phyloP scores from a whole-genome alignment of 2,888 invertebrate genomes.

The Drosophila paramelanica region DNA sequence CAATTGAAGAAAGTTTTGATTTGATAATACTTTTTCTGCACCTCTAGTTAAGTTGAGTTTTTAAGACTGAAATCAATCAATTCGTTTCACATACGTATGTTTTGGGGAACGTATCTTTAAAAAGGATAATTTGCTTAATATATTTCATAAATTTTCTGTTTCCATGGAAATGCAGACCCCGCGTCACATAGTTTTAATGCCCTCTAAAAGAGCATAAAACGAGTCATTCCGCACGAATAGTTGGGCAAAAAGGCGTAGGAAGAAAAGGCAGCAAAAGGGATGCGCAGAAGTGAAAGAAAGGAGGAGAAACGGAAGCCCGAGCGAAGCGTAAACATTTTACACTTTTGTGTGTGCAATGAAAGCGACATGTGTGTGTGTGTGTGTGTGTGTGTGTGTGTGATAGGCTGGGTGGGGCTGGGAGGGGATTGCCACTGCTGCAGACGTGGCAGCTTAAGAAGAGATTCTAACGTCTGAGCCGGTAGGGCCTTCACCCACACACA shows the following conservation, averaged over 20 bases:
- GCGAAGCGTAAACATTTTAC: slow-evolving; percentile 77
- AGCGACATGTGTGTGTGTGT: slow-evolving; percentile 42
- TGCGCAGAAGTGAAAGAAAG: slow-evolving; percentile 18
- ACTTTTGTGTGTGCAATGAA: slow-evolving; percentile 76
- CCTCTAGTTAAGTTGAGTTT: no score
- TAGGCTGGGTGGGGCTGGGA: not conserved
- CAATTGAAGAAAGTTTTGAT: no score
- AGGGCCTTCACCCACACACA: slow-evolving; percentile 23
- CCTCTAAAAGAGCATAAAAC: slow-evolving; percentile 61
- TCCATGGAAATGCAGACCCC: not conserved
- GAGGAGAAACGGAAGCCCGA: slow-evolving; percentile 53
- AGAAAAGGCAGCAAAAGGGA: slow-evolving; percentile 15
- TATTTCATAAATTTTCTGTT: no score
- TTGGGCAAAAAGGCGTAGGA: slow-evolving; percentile 11
- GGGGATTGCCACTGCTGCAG: slow-evolving; percentile 9
- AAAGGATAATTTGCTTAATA: no score
- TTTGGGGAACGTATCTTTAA: no score
- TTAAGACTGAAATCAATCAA: no score
- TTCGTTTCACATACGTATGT: no score
- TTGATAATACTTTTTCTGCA: no score
- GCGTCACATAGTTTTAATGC: slow-evolving; percentile 30
- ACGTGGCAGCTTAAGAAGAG: slow-evolving; percentile 30
- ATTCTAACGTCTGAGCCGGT: slow-evolving; percentile 40
- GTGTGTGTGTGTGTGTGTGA: slow-evolving; percentile 1
- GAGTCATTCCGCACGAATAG: slow-evolving; percentile 73